Percentiles rank a stretch among this genome's conserved stretches.
Evolutionary conservation across 92 coral and sea anemone species (phyloP).

Genomic region (Heliopora coerulea): DNA sequence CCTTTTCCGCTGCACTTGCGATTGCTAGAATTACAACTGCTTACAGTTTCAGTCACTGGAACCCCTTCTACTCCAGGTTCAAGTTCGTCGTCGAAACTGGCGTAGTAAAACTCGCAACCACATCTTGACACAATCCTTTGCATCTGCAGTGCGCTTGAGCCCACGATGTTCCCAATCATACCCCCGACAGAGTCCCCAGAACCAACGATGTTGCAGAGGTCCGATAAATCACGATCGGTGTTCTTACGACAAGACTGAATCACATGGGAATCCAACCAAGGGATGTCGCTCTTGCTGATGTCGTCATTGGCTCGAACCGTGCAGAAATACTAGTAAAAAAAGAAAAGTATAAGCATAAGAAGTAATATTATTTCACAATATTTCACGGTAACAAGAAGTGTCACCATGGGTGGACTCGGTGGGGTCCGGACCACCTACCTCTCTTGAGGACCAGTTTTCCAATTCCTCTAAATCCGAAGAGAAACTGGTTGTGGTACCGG

Average conservation of each 20-base stretch:
- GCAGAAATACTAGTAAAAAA: conserved; percentile 72
- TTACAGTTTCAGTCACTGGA: no score
- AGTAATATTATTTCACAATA: no score
- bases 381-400: no score
- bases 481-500: no score
- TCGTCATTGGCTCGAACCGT: conserved; percentile 87
- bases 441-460: no score
- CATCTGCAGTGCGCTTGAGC: conserved; percentile 63
- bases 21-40: no score
- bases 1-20: no score
- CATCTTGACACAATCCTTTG: conserved; percentile 96
- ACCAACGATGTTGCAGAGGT: conserved; percentile 84
- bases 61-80: conserved; percentile 78
- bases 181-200: conserved; percentile 97
- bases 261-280: conserved; percentile 87
- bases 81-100: conserved; percentile 82
- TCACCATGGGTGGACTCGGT: no score
- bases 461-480: no score
- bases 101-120: conserved; percentile 91
- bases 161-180: conserved; percentile 73
- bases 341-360: background rate
- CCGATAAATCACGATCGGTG: conserved; percentile 80
- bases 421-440: no score
- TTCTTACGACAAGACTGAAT: conserved; percentile 84
- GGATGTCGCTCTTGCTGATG: conserved; percentile 65